Base-by-base conservation (phyloP, 2,888 invertebrate species). In the Spicauda simplicius region DNA sequence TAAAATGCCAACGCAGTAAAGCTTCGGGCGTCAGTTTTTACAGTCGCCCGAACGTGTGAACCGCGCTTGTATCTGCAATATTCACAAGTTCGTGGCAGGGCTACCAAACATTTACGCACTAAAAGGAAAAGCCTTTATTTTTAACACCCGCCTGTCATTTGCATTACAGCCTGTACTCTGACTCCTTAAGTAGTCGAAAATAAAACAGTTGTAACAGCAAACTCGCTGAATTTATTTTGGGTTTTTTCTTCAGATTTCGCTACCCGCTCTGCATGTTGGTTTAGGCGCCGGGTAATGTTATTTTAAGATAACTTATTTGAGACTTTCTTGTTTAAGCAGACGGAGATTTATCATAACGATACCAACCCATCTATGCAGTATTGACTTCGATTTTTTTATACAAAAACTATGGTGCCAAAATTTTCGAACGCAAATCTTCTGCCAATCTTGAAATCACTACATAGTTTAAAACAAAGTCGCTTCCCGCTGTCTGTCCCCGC, bases 41-140 rank as follows among this genome's bases (percentile, higher is more conserved):
- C 77, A 79, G 82, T 77, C 80, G 73, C 76, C 76, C 72, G 76
- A 74, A 83, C 82, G 84, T 84, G 86, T 85, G 85, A 87, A 85
- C 79, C 77, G 79, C 80, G 80, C 76, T 70, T 74, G 72, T 80
- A 79, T 80, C 83, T 86, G 83, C 85, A 86, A 86, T 87, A 87
- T 87, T 86, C 83, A 85, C 78, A 78, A 82, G 80, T 79, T 75
- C 76, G 80, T 77, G 76, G 54, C 64, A 59, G 61, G 64, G 56
- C 33, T 58, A 56, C 59, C 59, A 59, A 58, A 67, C 54, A 8
- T 20, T 61, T 41, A 56, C 62, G 30, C 30, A 54, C 41, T 37
- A 60, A 64, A 60, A 61, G 11, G 18, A 50, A 62, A 30, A 12
- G 6, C 14, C 25, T 55, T 54, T 25, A 55, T 25, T 62, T 62